Evolutionary conservation across 2,888 invertebrate species (phyloP).

Genomic region (Harpalus rufipes): DNA sequence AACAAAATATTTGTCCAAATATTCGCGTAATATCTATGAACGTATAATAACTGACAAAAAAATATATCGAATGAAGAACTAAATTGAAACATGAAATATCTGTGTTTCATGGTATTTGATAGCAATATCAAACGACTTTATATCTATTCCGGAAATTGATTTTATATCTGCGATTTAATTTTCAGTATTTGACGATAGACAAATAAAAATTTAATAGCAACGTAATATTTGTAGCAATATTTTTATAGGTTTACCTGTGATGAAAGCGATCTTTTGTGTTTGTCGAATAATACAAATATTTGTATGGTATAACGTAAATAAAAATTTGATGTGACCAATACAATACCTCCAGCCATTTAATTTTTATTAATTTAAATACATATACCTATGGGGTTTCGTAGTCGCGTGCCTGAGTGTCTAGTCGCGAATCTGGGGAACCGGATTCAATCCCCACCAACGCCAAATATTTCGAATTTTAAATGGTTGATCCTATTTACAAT

Average conservation of each 20-base stretch:
- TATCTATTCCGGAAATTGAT: conserved; percentile 25
- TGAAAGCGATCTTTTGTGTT: neutral
- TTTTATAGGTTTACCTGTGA: neutral
- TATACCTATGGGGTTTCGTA: no score
- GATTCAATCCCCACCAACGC: no score
- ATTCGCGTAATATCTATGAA: neutral
- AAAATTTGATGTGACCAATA: no score
- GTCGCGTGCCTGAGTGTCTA: no score
- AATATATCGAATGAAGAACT: neutral
- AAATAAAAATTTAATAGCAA: neutral
- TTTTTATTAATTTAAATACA: no score
- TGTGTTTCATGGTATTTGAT: neutral
- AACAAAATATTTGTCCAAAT: neutral
- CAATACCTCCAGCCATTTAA: no score
- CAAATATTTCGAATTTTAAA: no score
- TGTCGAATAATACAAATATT: neutral
- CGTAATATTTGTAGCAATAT: neutral
- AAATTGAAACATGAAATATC: neutral
- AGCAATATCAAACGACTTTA: neutral
- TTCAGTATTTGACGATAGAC: conserved; percentile 8
- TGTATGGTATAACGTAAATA: neutral
- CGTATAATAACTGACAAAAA: neutral
- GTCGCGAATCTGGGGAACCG: no score
- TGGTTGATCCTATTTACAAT: no score
- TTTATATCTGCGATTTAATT: conserved; percentile 32